phyloP scores from a whole-genome alignment of 1,140 invertebrate genomes.

The Rhyzopertha dominica region DNA sequence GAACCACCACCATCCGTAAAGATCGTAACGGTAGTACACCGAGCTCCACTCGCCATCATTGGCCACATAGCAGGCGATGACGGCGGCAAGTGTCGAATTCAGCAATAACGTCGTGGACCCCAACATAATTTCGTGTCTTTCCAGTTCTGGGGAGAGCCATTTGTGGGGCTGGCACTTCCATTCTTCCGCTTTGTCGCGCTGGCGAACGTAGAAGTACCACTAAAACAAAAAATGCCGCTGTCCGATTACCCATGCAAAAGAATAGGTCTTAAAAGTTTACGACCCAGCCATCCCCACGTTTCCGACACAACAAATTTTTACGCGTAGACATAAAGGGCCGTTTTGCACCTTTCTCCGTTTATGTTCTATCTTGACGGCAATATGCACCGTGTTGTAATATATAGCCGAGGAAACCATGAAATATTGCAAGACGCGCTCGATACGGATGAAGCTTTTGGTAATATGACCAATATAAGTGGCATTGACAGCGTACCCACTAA shows the following conservation, averaged over 20 bases:
- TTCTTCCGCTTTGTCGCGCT: conserved; percentile 53
- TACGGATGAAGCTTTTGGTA: too few relatives aligned
- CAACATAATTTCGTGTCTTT: conserved; percentile 62
- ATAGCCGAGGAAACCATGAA: too few relatives aligned
- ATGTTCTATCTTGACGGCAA: conserved; percentile 21
- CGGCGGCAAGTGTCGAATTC: conserved; percentile 51
- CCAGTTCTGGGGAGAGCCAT: conserved; percentile 60
- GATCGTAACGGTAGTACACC: conserved; percentile 59
- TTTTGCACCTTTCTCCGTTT: conserved; percentile 25
- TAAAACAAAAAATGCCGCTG: conserved; percentile 41
- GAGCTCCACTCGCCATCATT: conserved; percentile 62
- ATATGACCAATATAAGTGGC: too few relatives aligned
- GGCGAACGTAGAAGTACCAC: conserved; percentile 66
- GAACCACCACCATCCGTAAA: conserved; percentile 63
- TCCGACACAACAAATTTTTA: conserved; percentile 25
- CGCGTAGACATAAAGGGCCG: conserved; percentile 26
- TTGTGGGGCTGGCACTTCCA: conserved; percentile 73
- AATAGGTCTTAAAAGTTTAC: conserved; percentile 26
- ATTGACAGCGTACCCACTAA: too few relatives aligned
- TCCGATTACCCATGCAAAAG: conserved; percentile 18
- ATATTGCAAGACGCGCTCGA: too few relatives aligned
- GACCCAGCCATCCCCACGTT: conserved; percentile 16
- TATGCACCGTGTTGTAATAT: too few relatives aligned
- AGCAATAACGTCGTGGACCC: conserved; percentile 56
- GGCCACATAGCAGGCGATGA: conserved; percentile 59